Evolutionary conservation across 2,888 invertebrate genomes (phyloP).

Genomic region (Plebejus anna): DNA sequence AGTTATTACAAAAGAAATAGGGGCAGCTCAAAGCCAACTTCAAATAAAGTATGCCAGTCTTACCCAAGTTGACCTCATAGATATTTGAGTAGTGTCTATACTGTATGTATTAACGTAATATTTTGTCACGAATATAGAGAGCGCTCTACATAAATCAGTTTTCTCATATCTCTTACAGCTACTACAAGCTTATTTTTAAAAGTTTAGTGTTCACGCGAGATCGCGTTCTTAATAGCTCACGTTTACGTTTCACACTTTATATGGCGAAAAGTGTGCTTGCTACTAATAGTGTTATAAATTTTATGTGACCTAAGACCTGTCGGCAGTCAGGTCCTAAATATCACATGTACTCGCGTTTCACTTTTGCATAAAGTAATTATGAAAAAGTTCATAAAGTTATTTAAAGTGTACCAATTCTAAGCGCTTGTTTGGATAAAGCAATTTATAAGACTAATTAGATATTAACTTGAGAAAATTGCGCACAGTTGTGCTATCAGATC

Average conservation of each 20-base stretch:
- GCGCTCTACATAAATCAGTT: too few species aligned
- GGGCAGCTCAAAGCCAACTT: too few species aligned
- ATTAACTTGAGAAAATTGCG: neutral
- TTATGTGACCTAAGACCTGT: conserved; percentile 15
- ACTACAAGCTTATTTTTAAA: neutral
- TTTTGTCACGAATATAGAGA: too few species aligned
- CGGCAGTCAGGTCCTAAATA: neutral
- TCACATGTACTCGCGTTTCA: neutral
- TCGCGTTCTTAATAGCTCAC: conserved; percentile 1
- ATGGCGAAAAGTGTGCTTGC: conserved; percentile 1
- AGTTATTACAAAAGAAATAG: too few species aligned
- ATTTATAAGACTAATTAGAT: neutral
- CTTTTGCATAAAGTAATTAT: conserved; percentile 10
- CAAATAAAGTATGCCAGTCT: too few species aligned
- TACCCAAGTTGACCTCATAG: too few species aligned
- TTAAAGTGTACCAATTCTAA: neutral
- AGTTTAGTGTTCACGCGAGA: neutral
- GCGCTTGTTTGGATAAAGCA: conserved; percentile 6
- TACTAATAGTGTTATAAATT: conserved; percentile 17
- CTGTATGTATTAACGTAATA: too few species aligned
- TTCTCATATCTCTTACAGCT: neutral
- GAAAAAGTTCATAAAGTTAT: neutral
- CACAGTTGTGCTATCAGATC: neutral
- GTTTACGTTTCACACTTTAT: conserved; percentile 13
- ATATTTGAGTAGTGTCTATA: too few species aligned